phyloP scores from a whole-genome alignment of 2,113 vertebrate genomes.

The Elaphurus davidianus region DNA sequence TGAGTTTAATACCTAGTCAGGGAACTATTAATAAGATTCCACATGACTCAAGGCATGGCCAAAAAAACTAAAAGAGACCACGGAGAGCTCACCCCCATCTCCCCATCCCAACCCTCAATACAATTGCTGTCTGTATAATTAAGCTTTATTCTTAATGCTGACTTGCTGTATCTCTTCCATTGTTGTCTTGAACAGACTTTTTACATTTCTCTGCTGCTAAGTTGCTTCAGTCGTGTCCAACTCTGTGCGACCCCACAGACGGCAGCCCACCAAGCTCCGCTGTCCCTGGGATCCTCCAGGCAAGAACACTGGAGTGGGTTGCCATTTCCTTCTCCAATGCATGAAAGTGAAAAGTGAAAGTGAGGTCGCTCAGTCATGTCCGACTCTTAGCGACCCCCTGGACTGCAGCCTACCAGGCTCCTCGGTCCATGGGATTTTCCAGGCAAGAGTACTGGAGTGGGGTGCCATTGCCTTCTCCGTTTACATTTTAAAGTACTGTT shows the following conservation, averaged over 20 bases:
- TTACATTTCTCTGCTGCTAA: no score
- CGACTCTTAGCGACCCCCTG: rapidly evolving
- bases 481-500: background rate
- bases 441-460: background rate
- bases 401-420: background rate
- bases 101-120: background rate
- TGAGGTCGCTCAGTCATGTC: background rate
- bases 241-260: no score
- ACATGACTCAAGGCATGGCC: background rate
- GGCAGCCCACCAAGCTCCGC: no score
- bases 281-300: no score
- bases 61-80: background rate
- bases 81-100: rapidly evolving
- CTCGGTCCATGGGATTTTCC: background rate
- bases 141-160: background rate
- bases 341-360: no score
- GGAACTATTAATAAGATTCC: background rate
- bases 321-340: no score
- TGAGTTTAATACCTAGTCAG: background rate
- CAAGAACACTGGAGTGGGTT: no score
- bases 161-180: no score
- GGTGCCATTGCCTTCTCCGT: background rate
- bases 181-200: no score
- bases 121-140: background rate
- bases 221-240: no score